These are phyloP conservation scores for Sitophilus oryzae DNA, from an alignment of 1,140 invertebrate species.

Conservation along the genomic window DNA sequence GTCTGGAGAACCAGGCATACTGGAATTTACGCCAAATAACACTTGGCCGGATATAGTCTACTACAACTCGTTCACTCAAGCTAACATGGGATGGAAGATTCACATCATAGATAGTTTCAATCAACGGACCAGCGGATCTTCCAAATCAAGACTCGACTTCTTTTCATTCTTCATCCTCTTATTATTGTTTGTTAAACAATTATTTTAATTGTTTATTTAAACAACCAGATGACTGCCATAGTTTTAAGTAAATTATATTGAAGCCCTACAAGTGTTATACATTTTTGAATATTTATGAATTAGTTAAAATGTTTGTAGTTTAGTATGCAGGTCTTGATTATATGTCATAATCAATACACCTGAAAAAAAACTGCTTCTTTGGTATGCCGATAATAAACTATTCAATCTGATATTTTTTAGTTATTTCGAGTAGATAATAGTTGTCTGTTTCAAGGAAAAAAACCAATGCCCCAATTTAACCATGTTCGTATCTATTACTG, in stretches of 20 bases:
- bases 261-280: slow-evolving; percentile 5
- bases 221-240: slow-evolving; percentile 5
- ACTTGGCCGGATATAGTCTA: slow-evolving; percentile 90
- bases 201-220: slow-evolving; percentile 28
- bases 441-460: too few relatives aligned
- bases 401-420: too few relatives aligned
- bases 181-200: slow-evolving; percentile 32
- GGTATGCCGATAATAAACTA: too few relatives aligned
- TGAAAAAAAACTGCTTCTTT: slow-evolving; percentile 17
- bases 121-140: slow-evolving; percentile 12
- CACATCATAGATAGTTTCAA: slow-evolving; percentile 70
- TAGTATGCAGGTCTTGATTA: slow-evolving; percentile 12
- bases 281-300: slow-evolving; percentile 5
- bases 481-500: too few relatives aligned
- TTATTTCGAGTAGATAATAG: too few relatives aligned
- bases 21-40: slow-evolving; percentile 81
- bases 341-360: slow-evolving; percentile 16
- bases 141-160: not conserved
- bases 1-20: slow-evolving; percentile 59
- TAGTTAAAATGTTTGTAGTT: not conserved
- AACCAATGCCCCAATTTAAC: too few relatives aligned
- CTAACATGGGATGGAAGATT: slow-evolving; percentile 89
- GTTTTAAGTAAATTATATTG: not conserved
- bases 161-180: slow-evolving; percentile 1
- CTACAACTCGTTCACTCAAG: slow-evolving; percentile 88